Conservation (phyloP, 2,888 invertebrate genomes). For the Tridacna crocea region DNA sequence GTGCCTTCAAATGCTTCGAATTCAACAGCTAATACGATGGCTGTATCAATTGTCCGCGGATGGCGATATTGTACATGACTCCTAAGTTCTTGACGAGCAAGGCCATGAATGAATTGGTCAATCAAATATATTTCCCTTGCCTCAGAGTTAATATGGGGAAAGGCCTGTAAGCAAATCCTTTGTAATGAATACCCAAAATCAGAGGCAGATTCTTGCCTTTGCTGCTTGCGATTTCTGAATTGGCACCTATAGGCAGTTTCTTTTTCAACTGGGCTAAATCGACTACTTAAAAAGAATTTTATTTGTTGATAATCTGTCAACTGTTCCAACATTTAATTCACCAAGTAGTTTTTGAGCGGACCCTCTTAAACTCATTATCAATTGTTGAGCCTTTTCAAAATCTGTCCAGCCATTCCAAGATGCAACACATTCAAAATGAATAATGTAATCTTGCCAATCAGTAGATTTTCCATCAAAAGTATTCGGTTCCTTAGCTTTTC, state of each 20-base stretch:
- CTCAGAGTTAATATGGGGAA: slow-evolving; percentile 21
- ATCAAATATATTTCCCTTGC: slow-evolving; percentile 28
- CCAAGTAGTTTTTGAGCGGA: slow-evolving; percentile 16
- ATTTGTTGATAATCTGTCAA: background rate
- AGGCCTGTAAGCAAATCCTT: slow-evolving; percentile 28
- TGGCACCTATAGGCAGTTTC: slow-evolving; percentile 25
- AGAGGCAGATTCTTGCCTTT: too few relatives aligned
- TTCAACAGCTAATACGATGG: too few relatives aligned
- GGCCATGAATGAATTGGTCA: too few relatives aligned
- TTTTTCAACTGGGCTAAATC: background rate
- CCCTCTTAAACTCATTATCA: slow-evolving; percentile 21
- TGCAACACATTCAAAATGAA: slow-evolving; percentile 61
- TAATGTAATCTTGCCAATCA: slow-evolving; percentile 58
- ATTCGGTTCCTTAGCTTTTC: slow-evolving; percentile 52
- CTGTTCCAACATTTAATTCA: slow-evolving; percentile 10
- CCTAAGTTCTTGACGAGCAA: too few relatives aligned
- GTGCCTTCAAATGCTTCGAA: background rate
- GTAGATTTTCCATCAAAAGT: slow-evolving; percentile 52
- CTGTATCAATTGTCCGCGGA: too few relatives aligned
- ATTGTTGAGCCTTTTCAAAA: slow-evolving; percentile 21
- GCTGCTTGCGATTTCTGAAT: slow-evolving; percentile 35
- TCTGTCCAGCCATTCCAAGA: slow-evolving; percentile 53
- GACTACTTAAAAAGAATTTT: background rate
- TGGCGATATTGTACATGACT: too few relatives aligned
- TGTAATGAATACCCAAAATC: slow-evolving; percentile 38